A percentile compares a stretch with the other conserved stretches of the same genome.
phyloP scores from a whole-genome alignment of 30 jellyfish, hydroid and myxozoan genomes.

The Hydractinia symbiolongicarpus region DNA sequence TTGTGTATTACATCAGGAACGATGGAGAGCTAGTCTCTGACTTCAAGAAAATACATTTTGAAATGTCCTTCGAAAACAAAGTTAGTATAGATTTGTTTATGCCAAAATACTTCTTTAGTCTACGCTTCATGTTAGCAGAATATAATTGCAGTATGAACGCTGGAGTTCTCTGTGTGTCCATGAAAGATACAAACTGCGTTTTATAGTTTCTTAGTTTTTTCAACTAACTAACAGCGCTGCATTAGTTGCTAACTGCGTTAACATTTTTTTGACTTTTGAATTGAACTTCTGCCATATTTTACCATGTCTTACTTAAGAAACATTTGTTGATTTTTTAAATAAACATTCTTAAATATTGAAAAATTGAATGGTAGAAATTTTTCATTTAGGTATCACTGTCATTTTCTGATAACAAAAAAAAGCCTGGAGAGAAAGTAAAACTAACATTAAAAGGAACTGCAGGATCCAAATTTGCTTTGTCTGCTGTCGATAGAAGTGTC shows the following conservation, averaged over 20 bases:
- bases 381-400: slow-evolving; percentile 47
- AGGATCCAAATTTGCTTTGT: slow-evolving; percentile 66
- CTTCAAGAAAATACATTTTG: slow-evolving; percentile 35
- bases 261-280: neutral
- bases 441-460: slow-evolving; percentile 75
- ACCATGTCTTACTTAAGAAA: neutral
- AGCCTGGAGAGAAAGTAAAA: slow-evolving; percentile 73
- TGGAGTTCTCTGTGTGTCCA: neutral
- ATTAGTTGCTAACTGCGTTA: too few relatives aligned
- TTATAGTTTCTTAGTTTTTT: too few relatives aligned
- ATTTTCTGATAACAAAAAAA: slow-evolving; percentile 44
- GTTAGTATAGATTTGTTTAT: slow-evolving; percentile 19
- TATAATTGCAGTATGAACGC: neutral
- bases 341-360: neutral
- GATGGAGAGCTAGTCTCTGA: slow-evolving; percentile 75
- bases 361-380: neutral
- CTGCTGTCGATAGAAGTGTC: slow-evolving; percentile 90
- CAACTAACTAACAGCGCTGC: too few relatives aligned
- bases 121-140: neutral
- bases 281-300: neutral
- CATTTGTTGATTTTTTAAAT: neutral
- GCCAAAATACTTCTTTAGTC: neutral
- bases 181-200: neutral
- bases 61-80: slow-evolving; percentile 56
- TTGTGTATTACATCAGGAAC: slow-evolving; percentile 58